Conservation (phyloP, 92 coral and sea anemone genomes). For the Epizoanthus scotinus region DNA sequence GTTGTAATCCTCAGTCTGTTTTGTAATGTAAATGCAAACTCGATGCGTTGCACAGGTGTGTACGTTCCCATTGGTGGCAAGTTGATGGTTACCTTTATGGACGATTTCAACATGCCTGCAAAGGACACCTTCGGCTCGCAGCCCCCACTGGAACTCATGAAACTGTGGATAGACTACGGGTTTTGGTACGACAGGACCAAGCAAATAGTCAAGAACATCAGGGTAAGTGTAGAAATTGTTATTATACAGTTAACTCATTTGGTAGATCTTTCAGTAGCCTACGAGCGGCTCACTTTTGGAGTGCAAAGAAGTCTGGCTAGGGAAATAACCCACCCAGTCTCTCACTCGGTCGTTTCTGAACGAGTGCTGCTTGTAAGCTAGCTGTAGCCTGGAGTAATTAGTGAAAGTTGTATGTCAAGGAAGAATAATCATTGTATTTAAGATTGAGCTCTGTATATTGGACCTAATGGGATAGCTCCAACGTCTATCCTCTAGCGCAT, state of each 20-base stretch:
- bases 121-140: slow-evolving; percentile 99
- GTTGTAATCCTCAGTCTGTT: too few relatives aligned
- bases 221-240: slow-evolving; percentile 48
- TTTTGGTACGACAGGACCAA: slow-evolving; percentile 97
- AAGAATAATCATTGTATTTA: too few relatives aligned
- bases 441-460: background rate
- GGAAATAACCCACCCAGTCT: background rate
- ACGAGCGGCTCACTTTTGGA: background rate
- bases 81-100: slow-evolving; percentile 93
- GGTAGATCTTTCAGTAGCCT: background rate
- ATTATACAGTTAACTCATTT: background rate
- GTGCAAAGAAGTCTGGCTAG: background rate
- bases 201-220: slow-evolving; percentile 94
- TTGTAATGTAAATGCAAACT: too few relatives aligned
- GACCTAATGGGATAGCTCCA: background rate
- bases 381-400: too few relatives aligned
- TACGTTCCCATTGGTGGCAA: slow-evolving; percentile 98
- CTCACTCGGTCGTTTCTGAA: too few relatives aligned
- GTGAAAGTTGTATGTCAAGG: too few relatives aligned
- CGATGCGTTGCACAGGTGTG: slow-evolving; percentile 58
- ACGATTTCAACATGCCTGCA: slow-evolving; percentile 99
- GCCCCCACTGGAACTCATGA: slow-evolving; percentile 95
- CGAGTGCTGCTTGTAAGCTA: too few relatives aligned
- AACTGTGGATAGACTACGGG: slow-evolving; percentile 97
- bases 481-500: background rate